Evolutionary conservation across 2,888 invertebrate species (phyloP), one percentile per base, ranked within the genome.

Genomic region (Drosophila ustulata): DNA sequence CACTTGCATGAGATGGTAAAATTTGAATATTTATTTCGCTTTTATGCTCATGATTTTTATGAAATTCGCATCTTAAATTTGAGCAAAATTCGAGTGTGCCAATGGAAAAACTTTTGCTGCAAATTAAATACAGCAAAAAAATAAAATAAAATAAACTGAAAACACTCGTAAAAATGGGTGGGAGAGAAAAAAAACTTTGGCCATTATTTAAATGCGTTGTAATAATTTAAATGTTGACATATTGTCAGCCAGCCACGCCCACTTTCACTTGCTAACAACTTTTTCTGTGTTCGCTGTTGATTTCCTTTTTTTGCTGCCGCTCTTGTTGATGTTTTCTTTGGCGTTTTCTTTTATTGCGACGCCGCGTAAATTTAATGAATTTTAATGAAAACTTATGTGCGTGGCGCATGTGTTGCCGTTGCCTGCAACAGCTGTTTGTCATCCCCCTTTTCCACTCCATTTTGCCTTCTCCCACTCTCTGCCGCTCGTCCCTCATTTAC

Each of bases 141-240:
- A 23, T 4, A 23, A 9, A 7, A 13, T n/a, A 45, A 50, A 43
- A 57, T 6, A 13, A 57, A 58, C 1, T 34, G 41, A 64, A 57
- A 68, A 62, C 41, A 43, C 26, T 49, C 47, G 64, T 64, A 65
- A 75, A 50, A 66, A 28, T 43, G 7, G 34, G 46, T 11, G 32
- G 32, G 8, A n/a, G 3, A 26, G n/a, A 11, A 51, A 9, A 49
- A 58, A 49, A 87, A 84, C 71, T 84, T 84, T 71, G 41, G 51
- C 53, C 71, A 61, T 84, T 87, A 84, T 80, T 86, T 76, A 87
- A 84, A 84, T 80, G 71, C 71, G 70, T 68, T 73, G 75, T 75
- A 75, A 84, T 84, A 84, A 82, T 74, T 86, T 82, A 81, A 86
- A 69, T 83, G 87, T 77, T 85, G 86, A 83, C 86, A 83, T 83